A percentile compares a stretch with the other conserved stretches of the same genome.
These are phyloP conservation scores for Sebastes hubbsi DNA, from an alignment of 2,797 vertebrate genomes.

Conservation along the genomic window DNA sequence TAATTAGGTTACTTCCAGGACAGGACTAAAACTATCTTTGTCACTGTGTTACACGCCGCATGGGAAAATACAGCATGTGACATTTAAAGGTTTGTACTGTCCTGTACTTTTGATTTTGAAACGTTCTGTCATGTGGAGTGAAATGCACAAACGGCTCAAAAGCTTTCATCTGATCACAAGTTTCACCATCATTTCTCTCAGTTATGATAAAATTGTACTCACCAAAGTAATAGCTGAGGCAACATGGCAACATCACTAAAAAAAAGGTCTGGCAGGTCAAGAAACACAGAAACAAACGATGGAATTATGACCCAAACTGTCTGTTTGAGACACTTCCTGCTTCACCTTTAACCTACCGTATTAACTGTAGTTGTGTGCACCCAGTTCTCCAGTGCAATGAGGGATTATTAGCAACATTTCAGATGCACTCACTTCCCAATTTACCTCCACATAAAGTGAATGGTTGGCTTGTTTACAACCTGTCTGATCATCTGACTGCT, in stretches of 20 bases:
- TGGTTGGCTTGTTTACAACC: not conserved
- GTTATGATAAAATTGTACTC: not conserved
- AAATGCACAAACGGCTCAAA: not conserved
- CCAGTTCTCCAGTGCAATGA: not conserved
- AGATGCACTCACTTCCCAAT: not conserved
- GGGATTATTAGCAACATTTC: not conserved
- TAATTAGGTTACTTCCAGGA: conserved; percentile 60
- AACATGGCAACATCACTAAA: not conserved
- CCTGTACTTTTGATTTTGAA: not conserved
- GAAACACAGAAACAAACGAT: too few species aligned
- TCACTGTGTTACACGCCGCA: conserved; percentile 29
- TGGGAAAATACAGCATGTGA: conserved; percentile 30
- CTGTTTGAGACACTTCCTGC: too few species aligned
- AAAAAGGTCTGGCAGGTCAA: not conserved
- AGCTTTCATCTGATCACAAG: not conserved
- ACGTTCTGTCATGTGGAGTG: not conserved
- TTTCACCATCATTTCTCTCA: not conserved
- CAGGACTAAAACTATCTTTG: conserved; percentile 39
- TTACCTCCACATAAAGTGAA: not conserved
- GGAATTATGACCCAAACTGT: too few species aligned
- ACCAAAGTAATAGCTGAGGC: not conserved
- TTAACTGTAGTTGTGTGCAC: not conserved
- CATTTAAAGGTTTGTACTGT: not conserved
- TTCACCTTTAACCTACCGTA: not conserved
- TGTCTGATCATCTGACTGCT: not conserved